Evolutionary conservation across 2,888 invertebrate species (phyloP), one percentile per base, ranked within the genome.

Genomic region (Cyaniris semiargus): DNA sequence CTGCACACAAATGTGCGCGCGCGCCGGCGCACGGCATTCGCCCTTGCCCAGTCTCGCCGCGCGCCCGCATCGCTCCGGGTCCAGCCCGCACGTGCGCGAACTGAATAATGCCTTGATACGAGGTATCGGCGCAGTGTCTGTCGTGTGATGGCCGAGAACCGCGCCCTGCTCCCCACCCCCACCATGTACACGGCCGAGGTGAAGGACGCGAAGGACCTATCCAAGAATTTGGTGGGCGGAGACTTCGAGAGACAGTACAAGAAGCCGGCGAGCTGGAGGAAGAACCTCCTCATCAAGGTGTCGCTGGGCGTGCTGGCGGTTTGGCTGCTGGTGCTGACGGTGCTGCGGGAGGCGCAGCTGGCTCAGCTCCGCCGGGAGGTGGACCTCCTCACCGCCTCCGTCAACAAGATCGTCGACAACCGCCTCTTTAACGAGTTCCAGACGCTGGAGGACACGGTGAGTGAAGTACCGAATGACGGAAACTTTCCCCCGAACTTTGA

Each of bases 171-270:
- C 84, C 87, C 89, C 82, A 84, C 86, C 84, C 87, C 89, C 82
- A 84, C 86, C 70, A 91, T 93, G 90, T 92, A 91, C 81, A 89
- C 89, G 79, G 89, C 90, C 81, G 85, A 83, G 34, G 79, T 88
- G 84, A 90, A 87, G 82, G 90, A 90, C 79, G 86, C 85, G 60
- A 90, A 90, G 84, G 92, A 92, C 86, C 85, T 90, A 85, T 91
- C 93, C 21, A 91, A 90, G 86, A 93, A 91, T 79, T 86, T 94
- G 84, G 91, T 94, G 89, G 89, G 89, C 80, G 90, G 90, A 80
- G 93, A 94, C 80, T 93, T 90, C 80, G 92, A 92, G 84, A 87
- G 88, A 83, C 91, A 91, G 82, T 92, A 89, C 81, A 85, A 85
- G 76, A 84, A 83, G 84, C 86, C 88, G 82, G 89, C 88, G 82